These are phyloP conservation scores for Chionis minor DNA, from an alignment of 2,113 vertebrate genomes.

Conservation along the genomic window DNA sequence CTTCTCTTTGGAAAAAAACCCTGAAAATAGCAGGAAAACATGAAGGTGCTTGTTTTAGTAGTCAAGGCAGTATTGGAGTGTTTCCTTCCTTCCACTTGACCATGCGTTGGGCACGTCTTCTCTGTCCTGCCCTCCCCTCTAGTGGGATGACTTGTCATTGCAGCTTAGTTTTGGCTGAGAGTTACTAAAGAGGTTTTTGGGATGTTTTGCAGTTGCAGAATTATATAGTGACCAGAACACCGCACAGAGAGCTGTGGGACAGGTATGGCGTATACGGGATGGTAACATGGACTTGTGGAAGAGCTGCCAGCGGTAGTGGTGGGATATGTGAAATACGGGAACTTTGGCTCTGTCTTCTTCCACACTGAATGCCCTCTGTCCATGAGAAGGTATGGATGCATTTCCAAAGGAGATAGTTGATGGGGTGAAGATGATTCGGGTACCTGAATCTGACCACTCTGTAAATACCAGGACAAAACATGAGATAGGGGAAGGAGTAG, in stretches of 20 bases:
- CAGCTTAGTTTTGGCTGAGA: neutral
- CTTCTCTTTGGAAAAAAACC: neutral
- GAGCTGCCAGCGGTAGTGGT: neutral
- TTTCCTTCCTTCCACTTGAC: neutral
- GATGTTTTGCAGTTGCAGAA: neutral
- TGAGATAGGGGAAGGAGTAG: neutral
- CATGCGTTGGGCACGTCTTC: neutral
- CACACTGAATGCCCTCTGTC: neutral
- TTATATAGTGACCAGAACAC: fast-evolving
- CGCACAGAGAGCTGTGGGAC: neutral
- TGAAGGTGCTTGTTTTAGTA: neutral
- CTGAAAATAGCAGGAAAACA: neutral
- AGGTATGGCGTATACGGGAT: neutral
- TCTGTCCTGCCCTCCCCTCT: slow-evolving; percentile 64
- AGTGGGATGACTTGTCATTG: slow-evolving; percentile 26
- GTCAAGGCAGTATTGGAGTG: fast-evolving
- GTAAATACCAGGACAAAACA: neutral
- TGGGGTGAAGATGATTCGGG: neutral
- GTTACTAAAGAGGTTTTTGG: fast-evolving
- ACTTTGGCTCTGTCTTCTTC: neutral
- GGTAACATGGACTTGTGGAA: neutral
- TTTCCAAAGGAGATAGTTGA: neutral
- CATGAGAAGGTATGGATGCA: neutral
- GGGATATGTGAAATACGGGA: neutral
- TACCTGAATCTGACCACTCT: too few species aligned